Evolutionary conservation across 2,888 invertebrate genomes (phyloP).

Genomic region (Aphrophora alni): DNA sequence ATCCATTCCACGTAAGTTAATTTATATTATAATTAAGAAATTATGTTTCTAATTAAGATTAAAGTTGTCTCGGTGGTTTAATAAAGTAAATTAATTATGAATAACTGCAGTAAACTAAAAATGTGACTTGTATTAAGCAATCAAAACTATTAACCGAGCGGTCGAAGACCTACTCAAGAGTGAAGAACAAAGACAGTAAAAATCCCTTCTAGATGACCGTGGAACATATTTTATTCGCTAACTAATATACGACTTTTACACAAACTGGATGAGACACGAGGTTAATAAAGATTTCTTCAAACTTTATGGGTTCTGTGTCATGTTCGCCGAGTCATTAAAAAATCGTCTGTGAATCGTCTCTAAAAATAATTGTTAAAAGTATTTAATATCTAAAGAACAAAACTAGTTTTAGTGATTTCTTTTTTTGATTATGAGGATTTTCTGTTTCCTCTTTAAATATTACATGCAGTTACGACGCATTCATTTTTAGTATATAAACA

Average conservation of each 20-base stretch:
- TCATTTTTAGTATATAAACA: no score
- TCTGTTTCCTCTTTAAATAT: no score
- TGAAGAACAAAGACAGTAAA: not conserved
- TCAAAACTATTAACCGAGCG: not conserved
- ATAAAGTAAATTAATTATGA: not conserved
- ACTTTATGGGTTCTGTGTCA: not conserved
- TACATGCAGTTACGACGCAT: no score
- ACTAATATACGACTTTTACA: not conserved
- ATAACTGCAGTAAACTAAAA: not conserved
- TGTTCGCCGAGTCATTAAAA: not conserved
- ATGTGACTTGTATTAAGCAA: not conserved
- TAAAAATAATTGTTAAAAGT: not conserved
- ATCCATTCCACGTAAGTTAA: not conserved
- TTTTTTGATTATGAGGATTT: no score
- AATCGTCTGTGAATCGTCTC: not conserved
- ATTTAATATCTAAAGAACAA: not conserved
- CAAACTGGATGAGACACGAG: not conserved
- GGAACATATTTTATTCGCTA: not conserved
- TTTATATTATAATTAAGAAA: slow-evolving; percentile 1
- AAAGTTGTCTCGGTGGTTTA: not conserved
- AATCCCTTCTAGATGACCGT: not conserved
- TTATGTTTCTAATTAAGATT: not conserved
- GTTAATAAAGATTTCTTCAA: not conserved
- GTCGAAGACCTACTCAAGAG: not conserved
- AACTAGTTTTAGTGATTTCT: no score